A percentile compares a stretch with the other conserved stretches of the same genome.
Evolutionary conservation across 2,797 vertebrate genomes (phyloP).

Genomic region (Varecia variegata): DNA sequence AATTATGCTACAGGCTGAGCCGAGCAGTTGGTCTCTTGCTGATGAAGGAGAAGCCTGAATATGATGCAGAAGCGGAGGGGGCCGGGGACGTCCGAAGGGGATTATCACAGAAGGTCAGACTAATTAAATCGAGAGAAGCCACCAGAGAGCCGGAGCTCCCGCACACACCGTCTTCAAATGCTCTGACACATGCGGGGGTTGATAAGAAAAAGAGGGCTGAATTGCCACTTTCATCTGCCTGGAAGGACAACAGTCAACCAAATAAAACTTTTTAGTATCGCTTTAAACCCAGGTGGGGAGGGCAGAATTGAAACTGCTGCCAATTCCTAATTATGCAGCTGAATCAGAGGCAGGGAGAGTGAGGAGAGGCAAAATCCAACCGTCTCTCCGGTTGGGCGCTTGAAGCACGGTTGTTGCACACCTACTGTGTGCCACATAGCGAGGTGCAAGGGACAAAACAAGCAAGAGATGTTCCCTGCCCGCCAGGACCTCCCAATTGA

Average conservation of each 20-base stretch:
- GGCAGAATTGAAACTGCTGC: background rate
- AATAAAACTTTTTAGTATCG: conserved; percentile 51
- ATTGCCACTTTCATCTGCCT: conserved; percentile 79
- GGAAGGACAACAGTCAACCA: conserved; percentile 73
- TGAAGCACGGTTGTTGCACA: accelerated
- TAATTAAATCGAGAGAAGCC: conserved; percentile 86
- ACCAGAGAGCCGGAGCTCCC: conserved; percentile 80
- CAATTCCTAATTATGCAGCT: background rate
- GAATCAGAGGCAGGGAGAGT: background rate
- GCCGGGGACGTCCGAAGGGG: conserved; percentile 62
- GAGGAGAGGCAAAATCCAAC: background rate
- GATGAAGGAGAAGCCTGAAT: conserved; percentile 79
- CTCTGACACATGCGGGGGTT: conserved; percentile 68
- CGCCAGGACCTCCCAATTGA: background rate
- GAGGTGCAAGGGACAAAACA: background rate
- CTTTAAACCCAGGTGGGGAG: conserved; percentile 41
- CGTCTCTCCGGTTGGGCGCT: background rate
- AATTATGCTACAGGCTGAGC: conserved; percentile 77
- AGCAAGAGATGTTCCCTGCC: background rate
- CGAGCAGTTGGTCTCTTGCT: conserved; percentile 81
- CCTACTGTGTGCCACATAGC: background rate
- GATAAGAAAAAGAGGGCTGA: conserved; percentile 80
- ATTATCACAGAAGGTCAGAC: conserved; percentile 81
- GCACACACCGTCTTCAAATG: conserved; percentile 81
- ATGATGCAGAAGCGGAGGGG: conserved; percentile 67